A percentile compares a stretch with the other conserved stretches of the same genome.
phyloP scores from a whole-genome alignment of 2,113 vertebrate genomes.

The Hemiprocne comata region DNA sequence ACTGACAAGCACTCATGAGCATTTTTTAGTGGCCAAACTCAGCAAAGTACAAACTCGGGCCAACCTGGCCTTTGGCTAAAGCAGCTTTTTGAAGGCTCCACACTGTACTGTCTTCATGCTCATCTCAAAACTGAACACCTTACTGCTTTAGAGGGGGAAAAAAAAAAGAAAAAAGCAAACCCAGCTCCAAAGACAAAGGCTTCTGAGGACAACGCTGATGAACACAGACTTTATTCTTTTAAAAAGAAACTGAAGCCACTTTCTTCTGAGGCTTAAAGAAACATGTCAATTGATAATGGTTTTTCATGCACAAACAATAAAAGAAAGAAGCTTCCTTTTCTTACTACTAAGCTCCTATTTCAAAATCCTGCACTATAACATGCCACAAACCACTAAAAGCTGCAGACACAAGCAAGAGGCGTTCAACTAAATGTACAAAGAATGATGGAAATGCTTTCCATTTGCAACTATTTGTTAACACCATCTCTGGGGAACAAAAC shows the following conservation, averaged over 20 bases:
- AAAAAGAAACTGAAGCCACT: neutral
- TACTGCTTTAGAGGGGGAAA: neutral
- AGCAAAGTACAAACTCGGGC: neutral
- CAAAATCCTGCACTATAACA: slow-evolving; percentile 1
- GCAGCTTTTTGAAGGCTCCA: neutral
- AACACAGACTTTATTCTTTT: neutral
- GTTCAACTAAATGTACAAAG: neutral
- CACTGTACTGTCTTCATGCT: neutral
- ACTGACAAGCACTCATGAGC: neutral
- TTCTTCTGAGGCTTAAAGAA: slow-evolving; percentile 40
- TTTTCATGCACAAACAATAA: neutral
- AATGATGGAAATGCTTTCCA: slow-evolving; percentile 13
- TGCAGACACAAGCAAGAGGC: neutral
- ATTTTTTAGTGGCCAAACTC: neutral
- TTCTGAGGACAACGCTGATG: neutral
- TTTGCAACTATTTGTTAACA: slow-evolving; percentile 26
- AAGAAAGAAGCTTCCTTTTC: neutral
- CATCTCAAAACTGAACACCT: neutral
- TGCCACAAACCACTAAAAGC: slow-evolving; percentile 17
- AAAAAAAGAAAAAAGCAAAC: neutral
- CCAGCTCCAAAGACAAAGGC: neutral
- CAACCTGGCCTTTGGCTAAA: neutral
- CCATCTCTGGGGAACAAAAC: neutral
- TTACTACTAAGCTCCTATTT: slow-evolving; percentile 28
- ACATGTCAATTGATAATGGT: slow-evolving; percentile 24